These are phyloP conservation scores for Hippocampus guttulatus DNA, from an alignment of 2,113 vertebrate genomes.

Conservation along the genomic window DNA sequence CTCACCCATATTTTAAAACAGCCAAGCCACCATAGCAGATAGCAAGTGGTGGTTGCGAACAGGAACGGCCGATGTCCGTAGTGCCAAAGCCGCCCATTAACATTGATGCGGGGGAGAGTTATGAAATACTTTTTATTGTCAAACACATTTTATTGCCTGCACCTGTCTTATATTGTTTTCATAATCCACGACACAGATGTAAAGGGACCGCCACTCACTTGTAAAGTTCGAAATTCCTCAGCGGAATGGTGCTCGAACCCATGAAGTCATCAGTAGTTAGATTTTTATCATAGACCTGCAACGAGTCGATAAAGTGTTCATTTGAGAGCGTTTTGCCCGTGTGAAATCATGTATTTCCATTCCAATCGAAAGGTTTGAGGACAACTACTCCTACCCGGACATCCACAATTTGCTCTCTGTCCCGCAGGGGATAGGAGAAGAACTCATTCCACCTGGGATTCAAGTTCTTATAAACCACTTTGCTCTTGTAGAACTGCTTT, in stretches of 20 bases:
- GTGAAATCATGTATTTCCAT: background rate
- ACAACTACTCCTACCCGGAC: conserved; percentile 76
- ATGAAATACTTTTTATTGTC: background rate
- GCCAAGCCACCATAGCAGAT: background rate
- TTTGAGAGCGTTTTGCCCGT: background rate
- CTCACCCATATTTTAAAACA: background rate
- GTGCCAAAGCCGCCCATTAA: background rate
- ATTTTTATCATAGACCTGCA: conserved; percentile 91
- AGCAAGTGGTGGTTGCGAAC: background rate
- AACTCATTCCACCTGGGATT: conserved; percentile 93
- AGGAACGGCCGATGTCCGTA: background rate
- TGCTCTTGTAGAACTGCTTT: conserved; percentile 95
- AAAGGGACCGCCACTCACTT: conserved; percentile 68
- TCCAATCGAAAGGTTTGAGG: conserved; percentile 9
- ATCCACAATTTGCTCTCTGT: conserved; percentile 78
- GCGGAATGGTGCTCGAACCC: conserved; percentile 77
- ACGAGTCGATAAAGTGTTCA: background rate
- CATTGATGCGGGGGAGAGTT: too few relatives aligned
- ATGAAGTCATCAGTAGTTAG: conserved; percentile 90
- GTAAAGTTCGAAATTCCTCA: conserved; percentile 81
- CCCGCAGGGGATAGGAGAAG: conserved; percentile 83
- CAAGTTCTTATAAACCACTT: conserved; percentile 88
- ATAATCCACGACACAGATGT: background rate
- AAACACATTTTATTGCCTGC: background rate
- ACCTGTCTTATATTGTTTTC: background rate